These are phyloP conservation scores for Microvelia longipes DNA, from an alignment of 1,140 invertebrate genomes.

Conservation along the genomic window DNA sequence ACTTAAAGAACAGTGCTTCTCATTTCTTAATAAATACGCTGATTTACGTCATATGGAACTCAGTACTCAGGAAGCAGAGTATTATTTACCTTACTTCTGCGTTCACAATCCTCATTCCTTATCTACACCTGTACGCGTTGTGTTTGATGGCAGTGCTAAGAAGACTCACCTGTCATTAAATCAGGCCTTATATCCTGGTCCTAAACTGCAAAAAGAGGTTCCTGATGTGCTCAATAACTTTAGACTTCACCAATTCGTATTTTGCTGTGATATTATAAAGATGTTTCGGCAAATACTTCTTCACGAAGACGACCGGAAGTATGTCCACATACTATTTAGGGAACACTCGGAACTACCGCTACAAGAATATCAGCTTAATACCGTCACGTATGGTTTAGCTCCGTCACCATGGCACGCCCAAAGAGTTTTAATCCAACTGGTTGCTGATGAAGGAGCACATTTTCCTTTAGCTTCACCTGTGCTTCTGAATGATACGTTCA, in stretches of 20 bases:
- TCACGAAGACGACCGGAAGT: neutral
- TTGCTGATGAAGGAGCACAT: slow-evolving; percentile 19
- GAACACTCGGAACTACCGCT: neutral
- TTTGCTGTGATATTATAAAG: slow-evolving; percentile 1
- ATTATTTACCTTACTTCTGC: neutral
- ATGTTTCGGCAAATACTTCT: neutral
- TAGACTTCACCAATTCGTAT: neutral
- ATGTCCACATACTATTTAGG: neutral
- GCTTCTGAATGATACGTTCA: slow-evolving; percentile 15
- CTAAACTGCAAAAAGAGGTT: slow-evolving; percentile 1
- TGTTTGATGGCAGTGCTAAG: neutral
- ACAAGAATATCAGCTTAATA: slow-evolving; percentile 8
- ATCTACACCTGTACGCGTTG: neutral
- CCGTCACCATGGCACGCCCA: slow-evolving; percentile 24
- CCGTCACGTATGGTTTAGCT: slow-evolving; percentile 22
- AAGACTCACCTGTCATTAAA: neutral
- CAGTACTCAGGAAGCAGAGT: neutral
- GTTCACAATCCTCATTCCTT: neutral
- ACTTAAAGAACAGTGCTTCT: neutral
- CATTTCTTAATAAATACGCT: neutral
- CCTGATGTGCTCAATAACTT: neutral
- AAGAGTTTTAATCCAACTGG: slow-evolving; percentile 25
- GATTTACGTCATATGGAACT: neutral
- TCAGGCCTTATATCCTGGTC: neutral
- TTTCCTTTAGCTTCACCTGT: slow-evolving; percentile 15